A percentile compares a stretch with the other conserved stretches of the same genome.
phyloP scores from a whole-genome alignment of 2,888 invertebrate genomes.

The Notocelia uddmanniana region DNA sequence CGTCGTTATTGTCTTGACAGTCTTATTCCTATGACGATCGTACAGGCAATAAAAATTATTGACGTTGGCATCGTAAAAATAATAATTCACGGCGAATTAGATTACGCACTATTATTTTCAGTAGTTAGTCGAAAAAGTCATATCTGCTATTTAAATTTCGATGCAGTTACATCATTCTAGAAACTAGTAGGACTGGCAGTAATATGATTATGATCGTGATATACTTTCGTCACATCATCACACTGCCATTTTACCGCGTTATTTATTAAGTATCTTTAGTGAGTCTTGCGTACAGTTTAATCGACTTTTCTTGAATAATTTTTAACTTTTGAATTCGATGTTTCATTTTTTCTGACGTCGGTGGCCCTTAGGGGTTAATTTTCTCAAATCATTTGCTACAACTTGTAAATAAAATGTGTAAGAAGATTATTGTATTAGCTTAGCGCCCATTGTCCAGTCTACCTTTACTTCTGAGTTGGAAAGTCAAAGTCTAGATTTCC shows the following conservation, averaged over 20 bases:
- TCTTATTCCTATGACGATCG: slow-evolving; percentile 7
- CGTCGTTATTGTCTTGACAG: background rate
- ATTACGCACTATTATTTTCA: background rate
- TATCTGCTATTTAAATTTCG: background rate
- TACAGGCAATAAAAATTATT: slow-evolving; percentile 1
- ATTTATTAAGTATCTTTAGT: slow-evolving; percentile 3
- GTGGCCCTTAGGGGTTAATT: background rate
- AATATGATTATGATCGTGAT: slow-evolving; percentile 5
- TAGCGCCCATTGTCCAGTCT: too few relatives aligned
- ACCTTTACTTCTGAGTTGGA: too few relatives aligned
- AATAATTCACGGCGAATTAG: slow-evolving; percentile 12
- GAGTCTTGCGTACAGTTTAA: background rate
- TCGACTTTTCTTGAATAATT: background rate
- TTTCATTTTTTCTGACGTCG: background rate
- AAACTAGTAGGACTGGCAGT: background rate
- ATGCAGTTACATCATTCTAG: background rate
- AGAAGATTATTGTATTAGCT: background rate
- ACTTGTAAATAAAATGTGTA: too few relatives aligned
- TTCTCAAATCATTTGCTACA: background rate
- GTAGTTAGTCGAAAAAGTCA: background rate
- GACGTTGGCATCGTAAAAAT: slow-evolving; percentile 16
- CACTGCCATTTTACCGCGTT: background rate
- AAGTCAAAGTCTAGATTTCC: too few relatives aligned
- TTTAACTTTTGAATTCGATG: background rate
- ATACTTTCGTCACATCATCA: slow-evolving; percentile 8